Evolutionary conservation across 1,140 invertebrate species (phyloP).

Genomic region (Contarinia nasturtii): DNA sequence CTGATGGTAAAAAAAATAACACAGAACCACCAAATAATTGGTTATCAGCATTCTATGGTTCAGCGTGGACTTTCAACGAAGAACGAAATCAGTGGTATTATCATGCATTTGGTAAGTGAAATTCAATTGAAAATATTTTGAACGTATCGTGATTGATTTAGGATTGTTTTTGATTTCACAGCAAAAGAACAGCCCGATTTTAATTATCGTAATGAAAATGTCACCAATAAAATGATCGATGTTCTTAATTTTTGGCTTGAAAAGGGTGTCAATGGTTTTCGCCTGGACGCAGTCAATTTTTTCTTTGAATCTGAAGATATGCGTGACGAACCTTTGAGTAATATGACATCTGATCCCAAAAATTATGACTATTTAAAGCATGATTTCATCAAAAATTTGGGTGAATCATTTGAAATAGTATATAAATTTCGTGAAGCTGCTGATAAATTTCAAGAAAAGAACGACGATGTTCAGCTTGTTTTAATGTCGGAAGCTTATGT

Average conservation of each 20-base stretch:
- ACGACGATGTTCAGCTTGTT: slow-evolving; percentile 21
- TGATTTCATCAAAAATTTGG: slow-evolving; percentile 38
- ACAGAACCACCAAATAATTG: slow-evolving; percentile 71
- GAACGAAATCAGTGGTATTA: too few relatives aligned
- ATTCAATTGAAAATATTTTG: too few relatives aligned
- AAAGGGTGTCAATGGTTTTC: slow-evolving; percentile 50
- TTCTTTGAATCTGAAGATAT: slow-evolving; percentile 30
- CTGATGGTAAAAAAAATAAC: slow-evolving; percentile 32
- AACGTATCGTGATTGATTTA: too few relatives aligned
- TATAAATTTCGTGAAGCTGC: slow-evolving; percentile 33
- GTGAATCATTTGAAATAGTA: slow-evolving; percentile 32
- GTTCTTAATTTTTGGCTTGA: slow-evolving; percentile 48
- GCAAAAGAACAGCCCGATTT: too few relatives aligned
- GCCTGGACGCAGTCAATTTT: slow-evolving; percentile 33
- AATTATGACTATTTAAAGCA: slow-evolving; percentile 40
- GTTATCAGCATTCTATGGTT: slow-evolving; percentile 36
- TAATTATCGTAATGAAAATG: slow-evolving; percentile 40
- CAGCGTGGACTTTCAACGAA: slow-evolving; percentile 49
- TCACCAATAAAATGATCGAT: slow-evolving; percentile 23
- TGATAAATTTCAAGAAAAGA: slow-evolving; percentile 26
- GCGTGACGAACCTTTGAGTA: slow-evolving; percentile 34
- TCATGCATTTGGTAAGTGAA: too few relatives aligned
- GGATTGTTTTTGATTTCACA: too few relatives aligned
- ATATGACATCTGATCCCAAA: slow-evolving; percentile 17
- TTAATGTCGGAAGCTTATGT: slow-evolving; percentile 48